These are phyloP conservation scores for Solea senegalensis DNA, from an alignment of 2,113 vertebrate species.

Conservation along the genomic window DNA sequence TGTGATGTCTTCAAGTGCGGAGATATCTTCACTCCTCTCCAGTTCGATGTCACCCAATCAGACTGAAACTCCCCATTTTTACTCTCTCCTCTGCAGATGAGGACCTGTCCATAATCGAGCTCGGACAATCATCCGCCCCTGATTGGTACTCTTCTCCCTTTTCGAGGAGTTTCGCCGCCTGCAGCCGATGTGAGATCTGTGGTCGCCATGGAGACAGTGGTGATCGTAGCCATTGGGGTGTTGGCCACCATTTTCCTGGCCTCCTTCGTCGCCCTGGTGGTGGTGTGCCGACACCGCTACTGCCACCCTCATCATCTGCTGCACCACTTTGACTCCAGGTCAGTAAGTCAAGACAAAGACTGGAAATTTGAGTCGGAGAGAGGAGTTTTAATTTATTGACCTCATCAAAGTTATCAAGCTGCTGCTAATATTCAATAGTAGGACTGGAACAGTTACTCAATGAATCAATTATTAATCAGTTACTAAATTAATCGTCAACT, in stretches of 20 bases:
- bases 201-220: slow-evolving; percentile 92
- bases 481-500: too few species aligned
- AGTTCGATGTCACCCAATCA: slow-evolving; percentile 23
- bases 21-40: background rate
- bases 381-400: background rate
- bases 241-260: slow-evolving; percentile 96
- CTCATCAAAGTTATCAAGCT: too few species aligned
- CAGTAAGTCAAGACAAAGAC: slow-evolving; percentile 56
- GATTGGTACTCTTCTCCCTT: slow-evolving; percentile 35
- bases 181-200: slow-evolving; percentile 21
- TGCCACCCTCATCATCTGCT: slow-evolving; percentile 89
- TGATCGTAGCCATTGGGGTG: slow-evolving; percentile 95
- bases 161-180: slow-evolving; percentile 6
- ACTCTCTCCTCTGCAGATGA: slow-evolving; percentile 68
- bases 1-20: slow-evolving; percentile 3
- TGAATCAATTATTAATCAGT: too few species aligned
- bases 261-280: slow-evolving; percentile 91
- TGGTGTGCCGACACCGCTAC: slow-evolving; percentile 94
- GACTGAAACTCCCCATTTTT: slow-evolving; percentile 25
- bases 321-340: slow-evolving; percentile 93
- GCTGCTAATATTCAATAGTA: too few species aligned
- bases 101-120: slow-evolving; percentile 35
- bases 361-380: background rate
- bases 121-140: slow-evolving; percentile 43
- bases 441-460: too few species aligned